phyloP scores from a whole-genome alignment of 1,140 invertebrate genomes.

The Rhagoletis pomonella region DNA sequence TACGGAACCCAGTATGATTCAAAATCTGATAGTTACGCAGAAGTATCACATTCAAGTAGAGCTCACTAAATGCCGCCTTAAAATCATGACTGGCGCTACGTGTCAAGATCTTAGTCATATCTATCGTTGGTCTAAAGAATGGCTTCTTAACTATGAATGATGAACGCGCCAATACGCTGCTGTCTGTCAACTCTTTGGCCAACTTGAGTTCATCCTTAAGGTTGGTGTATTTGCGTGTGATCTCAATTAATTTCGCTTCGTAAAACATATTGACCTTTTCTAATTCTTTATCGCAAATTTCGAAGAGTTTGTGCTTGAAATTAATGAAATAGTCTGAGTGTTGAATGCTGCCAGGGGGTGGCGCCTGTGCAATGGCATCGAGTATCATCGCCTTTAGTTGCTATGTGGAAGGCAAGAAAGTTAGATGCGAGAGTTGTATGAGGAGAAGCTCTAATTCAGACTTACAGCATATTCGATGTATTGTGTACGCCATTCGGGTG shows the following conservation, averaged over 20 bases:
- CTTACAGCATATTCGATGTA: slow-evolving; percentile 69
- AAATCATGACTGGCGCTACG: slow-evolving; percentile 84
- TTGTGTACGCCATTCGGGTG: slow-evolving; percentile 70
- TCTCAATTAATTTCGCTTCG: slow-evolving; percentile 97
- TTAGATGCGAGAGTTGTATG: no score
- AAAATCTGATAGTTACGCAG: slow-evolving; percentile 93
- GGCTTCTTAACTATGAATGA: not conserved
- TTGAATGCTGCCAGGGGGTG: not conserved
- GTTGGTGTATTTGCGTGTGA: slow-evolving; percentile 92
- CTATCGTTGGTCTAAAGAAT: not conserved
- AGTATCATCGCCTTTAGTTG: slow-evolving; percentile 64
- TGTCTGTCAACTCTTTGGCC: not conserved
- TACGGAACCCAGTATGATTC: slow-evolving; percentile 98
- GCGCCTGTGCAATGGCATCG: slow-evolving; percentile 59
- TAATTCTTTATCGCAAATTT: slow-evolving; percentile 93
- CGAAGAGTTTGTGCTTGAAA: slow-evolving; percentile 96
- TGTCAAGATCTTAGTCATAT: slow-evolving; percentile 56
- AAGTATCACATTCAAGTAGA: slow-evolving; percentile 97
- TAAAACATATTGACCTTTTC: slow-evolving; percentile 97
- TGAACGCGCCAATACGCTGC: not conserved
- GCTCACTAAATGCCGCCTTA: slow-evolving; percentile 98
- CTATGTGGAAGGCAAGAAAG: slow-evolving; percentile 52
- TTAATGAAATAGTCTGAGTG: slow-evolving; percentile 81
- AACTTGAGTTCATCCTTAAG: slow-evolving; percentile 84
- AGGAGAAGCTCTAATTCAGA: no score